These are phyloP conservation scores for Onthophagus taurus DNA, from an alignment of 1,140 invertebrate genomes.

Conservation along the genomic window DNA sequence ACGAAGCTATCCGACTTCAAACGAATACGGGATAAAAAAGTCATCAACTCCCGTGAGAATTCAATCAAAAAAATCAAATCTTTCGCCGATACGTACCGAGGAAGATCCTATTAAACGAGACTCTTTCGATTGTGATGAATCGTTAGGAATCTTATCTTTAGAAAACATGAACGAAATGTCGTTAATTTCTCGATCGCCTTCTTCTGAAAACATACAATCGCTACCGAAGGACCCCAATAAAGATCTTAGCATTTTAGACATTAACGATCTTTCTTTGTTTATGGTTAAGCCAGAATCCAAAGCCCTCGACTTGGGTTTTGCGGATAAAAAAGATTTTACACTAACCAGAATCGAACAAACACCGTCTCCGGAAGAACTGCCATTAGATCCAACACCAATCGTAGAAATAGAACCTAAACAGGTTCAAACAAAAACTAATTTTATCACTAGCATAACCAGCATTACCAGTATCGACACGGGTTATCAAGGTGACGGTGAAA, in stretches of 20 bases:
- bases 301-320: constrained; percentile 47
- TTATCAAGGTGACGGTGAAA: constrained; percentile 78
- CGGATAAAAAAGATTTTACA: constrained; percentile 19
- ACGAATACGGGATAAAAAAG: not conserved
- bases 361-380: constrained; percentile 71
- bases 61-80: constrained; percentile 10
- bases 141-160: constrained; percentile 74
- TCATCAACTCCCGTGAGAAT: constrained; percentile 6
- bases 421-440: constrained; percentile 52
- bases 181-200: constrained; percentile 35
- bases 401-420: constrained; percentile 46
- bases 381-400: constrained; percentile 52
- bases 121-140: constrained; percentile 48
- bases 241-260: constrained; percentile 32
- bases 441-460: constrained; percentile 74
- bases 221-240: constrained; percentile 13
- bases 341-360: constrained; percentile 54
- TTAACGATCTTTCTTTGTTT: constrained; percentile 24
- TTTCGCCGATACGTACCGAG: constrained; percentile 15
- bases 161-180: constrained; percentile 75
- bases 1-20: not conserved
- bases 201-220: constrained; percentile 24
- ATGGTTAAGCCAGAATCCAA: constrained; percentile 46
- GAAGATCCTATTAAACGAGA: constrained; percentile 30
- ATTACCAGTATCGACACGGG: constrained; percentile 77